phyloP scores from a whole-genome alignment of 2,888 invertebrate genomes.

The Xylota sylvarum region DNA sequence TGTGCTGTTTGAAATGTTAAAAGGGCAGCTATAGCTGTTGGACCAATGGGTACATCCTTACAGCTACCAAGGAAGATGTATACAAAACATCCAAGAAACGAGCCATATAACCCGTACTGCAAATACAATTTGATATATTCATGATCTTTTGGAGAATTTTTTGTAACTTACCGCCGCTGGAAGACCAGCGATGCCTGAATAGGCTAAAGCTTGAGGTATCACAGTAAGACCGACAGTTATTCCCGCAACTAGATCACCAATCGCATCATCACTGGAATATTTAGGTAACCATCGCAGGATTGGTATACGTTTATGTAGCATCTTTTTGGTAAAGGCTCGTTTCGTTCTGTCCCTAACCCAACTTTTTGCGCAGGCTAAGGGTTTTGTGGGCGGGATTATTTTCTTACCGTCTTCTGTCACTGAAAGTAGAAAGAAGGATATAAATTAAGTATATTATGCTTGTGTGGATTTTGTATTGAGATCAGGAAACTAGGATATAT shows the following conservation, averaged over 20 bases:
- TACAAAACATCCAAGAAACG: slow-evolving; percentile 96
- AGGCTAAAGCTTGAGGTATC: slow-evolving; percentile 95
- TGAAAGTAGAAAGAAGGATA: slow-evolving; percentile 80
- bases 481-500: no score
- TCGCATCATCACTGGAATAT: slow-evolving; percentile 89
- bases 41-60: slow-evolving; percentile 96
- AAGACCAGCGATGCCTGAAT: slow-evolving; percentile 92
- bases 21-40: slow-evolving; percentile 95
- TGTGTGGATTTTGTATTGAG: no score
- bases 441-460: not conserved
- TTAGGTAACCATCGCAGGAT: slow-evolving; percentile 91
- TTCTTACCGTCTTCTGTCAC: slow-evolving; percentile 86
- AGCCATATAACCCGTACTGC: slow-evolving; percentile 96
- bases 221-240: slow-evolving; percentile 97
- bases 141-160: not conserved
- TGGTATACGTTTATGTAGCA: slow-evolving; percentile 90
- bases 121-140: not conserved
- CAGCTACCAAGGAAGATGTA: slow-evolving; percentile 96
- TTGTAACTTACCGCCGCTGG: slow-evolving; percentile 87
- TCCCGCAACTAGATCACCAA: slow-evolving; percentile 96
- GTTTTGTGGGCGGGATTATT: slow-evolving; percentile 80
- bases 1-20: slow-evolving; percentile 92
- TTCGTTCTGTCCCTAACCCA: slow-evolving; percentile 85
- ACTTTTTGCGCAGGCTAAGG: slow-evolving; percentile 81
- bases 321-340: slow-evolving; percentile 88